These are phyloP conservation scores for Buceros bicornis DNA, from an alignment of 2,797 vertebrate genomes.

Conservation along the genomic window DNA sequence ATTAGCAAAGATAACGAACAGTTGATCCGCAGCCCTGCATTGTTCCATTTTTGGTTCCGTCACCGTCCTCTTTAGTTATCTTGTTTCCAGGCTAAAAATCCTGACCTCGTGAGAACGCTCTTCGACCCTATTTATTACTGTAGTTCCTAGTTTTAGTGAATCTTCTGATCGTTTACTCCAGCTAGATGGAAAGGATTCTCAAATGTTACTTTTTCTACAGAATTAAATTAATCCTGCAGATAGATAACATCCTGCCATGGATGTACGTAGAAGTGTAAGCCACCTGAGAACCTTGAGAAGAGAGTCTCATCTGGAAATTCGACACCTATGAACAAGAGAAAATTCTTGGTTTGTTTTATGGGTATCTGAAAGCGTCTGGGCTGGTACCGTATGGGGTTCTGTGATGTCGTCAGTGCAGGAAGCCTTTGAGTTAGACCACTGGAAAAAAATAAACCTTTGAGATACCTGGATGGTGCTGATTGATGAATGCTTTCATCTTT, in stretches of 20 bases:
- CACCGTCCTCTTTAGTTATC: background rate
- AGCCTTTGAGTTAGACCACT: background rate
- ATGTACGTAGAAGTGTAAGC: background rate
- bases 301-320: background rate
- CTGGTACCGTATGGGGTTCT: background rate
- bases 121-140: background rate
- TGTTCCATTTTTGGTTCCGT: background rate
- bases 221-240: background rate
- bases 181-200: background rate
- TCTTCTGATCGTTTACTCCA: background rate
- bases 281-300: background rate
- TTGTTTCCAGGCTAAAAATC: background rate
- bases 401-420: background rate
- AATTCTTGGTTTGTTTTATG: background rate
- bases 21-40: background rate
- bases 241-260: background rate
- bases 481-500: background rate
- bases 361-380: background rate
- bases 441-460: background rate
- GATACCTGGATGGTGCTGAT: background rate
- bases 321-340: background rate
- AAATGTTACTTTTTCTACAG: background rate
- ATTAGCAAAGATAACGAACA: background rate
- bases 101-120: background rate
- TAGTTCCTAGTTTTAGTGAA: background rate